Evolutionary conservation across 2,113 vertebrate species (phyloP).

Genomic region (Garra rufa): DNA sequence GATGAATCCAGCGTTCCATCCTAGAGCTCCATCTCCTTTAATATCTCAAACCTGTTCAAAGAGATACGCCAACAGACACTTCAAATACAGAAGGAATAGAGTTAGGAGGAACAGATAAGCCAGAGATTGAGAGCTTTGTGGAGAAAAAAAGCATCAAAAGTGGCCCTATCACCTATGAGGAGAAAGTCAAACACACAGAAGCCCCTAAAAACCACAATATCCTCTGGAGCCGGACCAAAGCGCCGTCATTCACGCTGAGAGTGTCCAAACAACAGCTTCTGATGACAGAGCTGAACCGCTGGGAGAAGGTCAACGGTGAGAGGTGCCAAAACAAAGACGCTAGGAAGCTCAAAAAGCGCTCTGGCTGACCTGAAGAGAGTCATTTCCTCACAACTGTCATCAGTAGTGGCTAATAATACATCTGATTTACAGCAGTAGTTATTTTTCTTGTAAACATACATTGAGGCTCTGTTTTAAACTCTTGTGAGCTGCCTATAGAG

Average conservation of each 20-base stretch:
- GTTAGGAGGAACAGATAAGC: conserved; percentile 55
- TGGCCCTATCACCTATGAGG: conserved; percentile 15
- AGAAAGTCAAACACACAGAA: conserved; percentile 26
- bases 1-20: conserved; percentile 26
- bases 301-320: background rate
- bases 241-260: conserved; percentile 11
- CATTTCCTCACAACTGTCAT: background rate
- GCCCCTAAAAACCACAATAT: conserved; percentile 45
- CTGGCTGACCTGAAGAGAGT: background rate
- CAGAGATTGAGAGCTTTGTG: conserved; percentile 40
- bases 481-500: background rate
- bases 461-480: background rate
- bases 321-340: background rate
- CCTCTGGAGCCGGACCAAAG: conserved; percentile 12
- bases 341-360: background rate
- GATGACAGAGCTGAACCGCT: background rate
- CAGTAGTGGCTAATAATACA: background rate
- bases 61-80: conserved; percentile 30
- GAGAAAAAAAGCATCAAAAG: conserved; percentile 51
- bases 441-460: background rate
- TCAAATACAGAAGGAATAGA: conserved; percentile 12
- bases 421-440: background rate
- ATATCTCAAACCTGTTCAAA: conserved; percentile 39
- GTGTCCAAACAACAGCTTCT: conserved; percentile 10
- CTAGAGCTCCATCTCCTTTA: conserved; percentile 16